Base-by-base conservation (phyloP, 37 sponge, comb jelly and placozoan species). In the Halichondria panicea region DNA sequence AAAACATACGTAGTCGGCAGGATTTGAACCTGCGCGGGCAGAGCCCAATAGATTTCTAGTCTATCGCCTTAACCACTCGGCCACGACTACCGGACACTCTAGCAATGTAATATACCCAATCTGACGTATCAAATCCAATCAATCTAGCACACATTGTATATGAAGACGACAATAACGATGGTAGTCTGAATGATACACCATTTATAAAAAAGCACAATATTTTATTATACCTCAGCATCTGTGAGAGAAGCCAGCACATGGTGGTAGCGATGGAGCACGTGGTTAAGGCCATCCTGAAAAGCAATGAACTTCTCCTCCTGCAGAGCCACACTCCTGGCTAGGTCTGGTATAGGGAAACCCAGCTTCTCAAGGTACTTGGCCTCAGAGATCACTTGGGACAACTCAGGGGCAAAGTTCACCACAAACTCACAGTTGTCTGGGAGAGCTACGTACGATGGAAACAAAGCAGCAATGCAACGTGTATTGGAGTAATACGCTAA, bases 311-410 rank as follows among this genome's bases (percentile, higher is more conserved):
- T 97, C 57, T 97, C 97, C 77, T 94, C 98, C 75, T 97, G 99
- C 22, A 99, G 88, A 18, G 99, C 92, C 36, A 99, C 94, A 63
- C 91, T 99, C 37, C 92, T 76, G 33, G 99, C 96, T 2, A 90
- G 88, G 43, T 95, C 96, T 7, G 99, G 94, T 0, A 78, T 60
- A 19, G 50, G 38, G 71, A 81, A 96, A 21, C 94, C 92, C 37
- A 99, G 89, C 83, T 99, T 95, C 75, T 99, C 99, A 57, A 99
- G 79, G 70, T 93, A 91, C 65, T 91, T 93, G 12, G 99, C 81
- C 81, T 99, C 99, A 24, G 82, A 44, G 43, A 99, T 91, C 40
- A 96, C 81, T 78, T 94, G 87, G 18, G 78, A 63, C 67, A 99
- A 85, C 62, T 99, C 96, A 31, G 85, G 84, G 41, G 99, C 70